Evolutionary conservation across 2,888 invertebrate genomes (phyloP).

Genomic region (Tanypteryx hageni): DNA sequence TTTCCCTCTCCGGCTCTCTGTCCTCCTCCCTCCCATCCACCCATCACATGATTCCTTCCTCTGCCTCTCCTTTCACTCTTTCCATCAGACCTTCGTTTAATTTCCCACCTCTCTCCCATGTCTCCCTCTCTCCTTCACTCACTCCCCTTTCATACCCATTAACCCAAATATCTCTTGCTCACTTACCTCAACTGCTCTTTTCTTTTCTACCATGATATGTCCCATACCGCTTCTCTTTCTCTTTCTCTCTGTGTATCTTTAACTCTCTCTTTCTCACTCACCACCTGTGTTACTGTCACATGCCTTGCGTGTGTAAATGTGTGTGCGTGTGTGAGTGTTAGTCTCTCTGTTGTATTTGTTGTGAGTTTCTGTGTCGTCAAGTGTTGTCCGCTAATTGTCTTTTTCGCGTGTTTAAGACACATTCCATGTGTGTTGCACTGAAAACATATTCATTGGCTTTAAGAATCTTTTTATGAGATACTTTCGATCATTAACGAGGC

Average conservation of each 20-base stretch:
- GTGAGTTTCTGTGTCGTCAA: constrained; percentile 61
- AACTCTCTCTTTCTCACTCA: constrained; percentile 51
- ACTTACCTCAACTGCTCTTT: neutral
- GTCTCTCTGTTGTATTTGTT: constrained; percentile 62
- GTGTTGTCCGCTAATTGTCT: constrained; percentile 61
- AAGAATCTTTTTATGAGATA: neutral
- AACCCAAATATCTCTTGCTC: too few relatives aligned
- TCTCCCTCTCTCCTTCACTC: neutral
- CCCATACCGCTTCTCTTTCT: neutral
- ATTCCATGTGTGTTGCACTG: constrained; percentile 51
- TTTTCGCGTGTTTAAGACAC: constrained; percentile 33
- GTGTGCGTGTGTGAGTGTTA: constrained; percentile 55
- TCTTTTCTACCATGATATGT: neutral
- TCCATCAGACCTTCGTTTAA: neutral
- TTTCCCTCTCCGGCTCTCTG: neutral
- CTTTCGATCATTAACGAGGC: too few relatives aligned
- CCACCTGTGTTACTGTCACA: constrained; percentile 61
- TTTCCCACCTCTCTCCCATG: neutral
- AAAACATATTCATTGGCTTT: neutral
- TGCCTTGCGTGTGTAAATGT: constrained; percentile 61
- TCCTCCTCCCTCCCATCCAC: neutral
- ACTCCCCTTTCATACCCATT: neutral
- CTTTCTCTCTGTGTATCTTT: constrained; percentile 35
- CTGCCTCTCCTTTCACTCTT: neutral
- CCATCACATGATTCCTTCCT: neutral